Percentiles rank a stretch among this genome's conserved stretches.
Evolutionary conservation across 2,113 vertebrate genomes (phyloP).

Genomic region (Glaucidium brasilianum): DNA sequence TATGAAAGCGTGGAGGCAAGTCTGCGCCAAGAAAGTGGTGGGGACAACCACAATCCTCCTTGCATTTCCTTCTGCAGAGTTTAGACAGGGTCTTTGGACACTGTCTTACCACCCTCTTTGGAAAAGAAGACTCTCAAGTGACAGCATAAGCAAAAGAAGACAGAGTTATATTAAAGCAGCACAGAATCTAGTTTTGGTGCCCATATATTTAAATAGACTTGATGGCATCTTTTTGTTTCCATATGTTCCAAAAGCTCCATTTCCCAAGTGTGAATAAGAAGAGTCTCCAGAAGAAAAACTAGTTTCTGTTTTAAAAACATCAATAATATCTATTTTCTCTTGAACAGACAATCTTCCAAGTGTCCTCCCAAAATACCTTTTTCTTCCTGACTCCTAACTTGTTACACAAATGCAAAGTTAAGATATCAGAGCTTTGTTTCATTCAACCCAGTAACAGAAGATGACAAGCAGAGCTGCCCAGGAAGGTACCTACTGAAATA

Average conservation of each 20-base stretch:
- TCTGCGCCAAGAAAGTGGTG: neutral
- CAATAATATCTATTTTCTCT: neutral
- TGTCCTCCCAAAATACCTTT: neutral
- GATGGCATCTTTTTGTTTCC: accelerated
- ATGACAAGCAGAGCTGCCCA: neutral
- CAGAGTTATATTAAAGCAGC: neutral
- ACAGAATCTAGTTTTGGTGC: neutral
- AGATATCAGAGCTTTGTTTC: neutral
- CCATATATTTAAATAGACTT: neutral
- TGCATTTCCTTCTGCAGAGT: neutral
- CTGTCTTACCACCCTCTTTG: neutral
- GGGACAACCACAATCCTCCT: neutral
- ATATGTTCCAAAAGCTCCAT: neutral
- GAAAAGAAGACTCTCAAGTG: neutral
- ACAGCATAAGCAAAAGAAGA: neutral
- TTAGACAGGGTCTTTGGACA: neutral
- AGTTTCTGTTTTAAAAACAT: neutral
- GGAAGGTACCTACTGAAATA: neutral
- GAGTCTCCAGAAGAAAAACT: neutral
- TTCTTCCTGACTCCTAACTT: neutral
- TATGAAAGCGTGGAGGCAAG: neutral
- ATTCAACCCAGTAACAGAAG: neutral
- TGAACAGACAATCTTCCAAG: neutral
- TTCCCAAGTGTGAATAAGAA: neutral
- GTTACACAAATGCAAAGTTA: neutral